These are phyloP conservation scores for Anoplolepis gracilipes DNA, from an alignment of 1,140 invertebrate genomes.

Conservation along the genomic window DNA sequence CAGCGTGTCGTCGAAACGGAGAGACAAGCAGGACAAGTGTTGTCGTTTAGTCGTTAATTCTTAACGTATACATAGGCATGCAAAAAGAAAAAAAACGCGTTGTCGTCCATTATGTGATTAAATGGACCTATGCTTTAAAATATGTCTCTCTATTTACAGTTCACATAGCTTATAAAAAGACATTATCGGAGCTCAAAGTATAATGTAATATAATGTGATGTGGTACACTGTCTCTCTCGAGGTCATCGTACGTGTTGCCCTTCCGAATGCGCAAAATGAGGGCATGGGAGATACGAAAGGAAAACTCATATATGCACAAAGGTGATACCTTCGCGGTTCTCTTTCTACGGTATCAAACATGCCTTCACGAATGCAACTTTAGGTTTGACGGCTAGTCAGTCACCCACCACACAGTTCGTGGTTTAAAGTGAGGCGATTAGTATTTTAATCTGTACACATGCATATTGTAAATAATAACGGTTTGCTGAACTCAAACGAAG, in stretches of 20 bases:
- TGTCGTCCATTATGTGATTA: conserved; percentile 82
- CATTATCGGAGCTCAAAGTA: conserved; percentile 69
- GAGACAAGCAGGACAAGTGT: conserved; percentile 69
- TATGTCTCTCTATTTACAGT: conserved; percentile 72
- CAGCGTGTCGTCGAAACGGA: conserved; percentile 74
- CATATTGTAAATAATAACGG: conserved; percentile 57
- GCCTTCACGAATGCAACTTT: conserved; percentile 24
- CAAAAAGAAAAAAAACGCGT: conserved; percentile 63
- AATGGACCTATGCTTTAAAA: conserved; percentile 80
- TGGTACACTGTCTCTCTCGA: conserved; percentile 53
- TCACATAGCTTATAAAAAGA: conserved; percentile 68
- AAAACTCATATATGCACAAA: conserved; percentile 31
- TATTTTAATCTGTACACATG: conserved; percentile 51
- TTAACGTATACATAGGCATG: conserved; percentile 81
- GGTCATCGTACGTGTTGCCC: conserved; percentile 40
- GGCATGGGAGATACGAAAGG: conserved; percentile 15
- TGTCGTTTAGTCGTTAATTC: conserved; percentile 84
- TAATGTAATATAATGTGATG: conserved; percentile 59
- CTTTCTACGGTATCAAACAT: conserved; percentile 1
- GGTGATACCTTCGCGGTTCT: conserved; percentile 17
- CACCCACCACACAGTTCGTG: conserved; percentile 8
- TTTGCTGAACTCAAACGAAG: conserved; percentile 38
- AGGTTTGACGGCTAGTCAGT: conserved; percentile 11
- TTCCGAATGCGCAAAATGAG: conserved; percentile 26
- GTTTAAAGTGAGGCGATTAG: conserved; percentile 36